phyloP scores from a whole-genome alignment of 2,888 invertebrate genomes.

The Morinoia aosen region DNA sequence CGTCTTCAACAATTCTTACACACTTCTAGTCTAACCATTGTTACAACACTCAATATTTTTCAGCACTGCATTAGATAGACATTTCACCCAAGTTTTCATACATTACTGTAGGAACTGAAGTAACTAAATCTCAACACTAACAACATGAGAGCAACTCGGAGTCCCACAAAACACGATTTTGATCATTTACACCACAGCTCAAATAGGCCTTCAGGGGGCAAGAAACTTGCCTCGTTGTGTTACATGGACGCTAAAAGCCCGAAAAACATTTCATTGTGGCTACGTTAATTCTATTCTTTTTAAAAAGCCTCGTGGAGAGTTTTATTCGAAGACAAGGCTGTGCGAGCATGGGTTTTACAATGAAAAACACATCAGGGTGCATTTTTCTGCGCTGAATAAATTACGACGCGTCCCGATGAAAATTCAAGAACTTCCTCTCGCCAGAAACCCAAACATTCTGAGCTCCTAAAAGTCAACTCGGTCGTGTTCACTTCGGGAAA shows the following conservation, averaged over 20 bases:
- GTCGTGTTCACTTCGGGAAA: neutral
- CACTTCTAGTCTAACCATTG: no score
- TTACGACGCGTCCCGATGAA: neutral
- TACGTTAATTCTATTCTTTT: neutral
- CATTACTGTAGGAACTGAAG: no score
- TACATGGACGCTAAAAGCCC: neutral
- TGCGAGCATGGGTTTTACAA: neutral
- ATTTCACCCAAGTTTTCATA: no score
- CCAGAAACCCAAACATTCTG: slow-evolving; percentile 1
- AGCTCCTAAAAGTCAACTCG: neutral
- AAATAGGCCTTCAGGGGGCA: neutral
- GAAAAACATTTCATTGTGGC: neutral
- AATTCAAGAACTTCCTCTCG: neutral
- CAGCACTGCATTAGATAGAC: no score
- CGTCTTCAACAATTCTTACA: no score
- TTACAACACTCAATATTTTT: no score
- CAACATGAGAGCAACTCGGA: neutral
- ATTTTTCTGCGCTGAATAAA: neutral
- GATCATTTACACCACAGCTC: no score
- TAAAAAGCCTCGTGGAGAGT: neutral
- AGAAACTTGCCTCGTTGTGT: neutral
- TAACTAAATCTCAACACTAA: neutral
- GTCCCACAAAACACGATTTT: no score
- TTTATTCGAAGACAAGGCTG: neutral
- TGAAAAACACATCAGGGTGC: neutral